Evolutionary conservation across 2,888 invertebrate genomes (phyloP), one percentile per base, ranked within the genome.

Genomic region (Steinernema carpocapsae): DNA sequence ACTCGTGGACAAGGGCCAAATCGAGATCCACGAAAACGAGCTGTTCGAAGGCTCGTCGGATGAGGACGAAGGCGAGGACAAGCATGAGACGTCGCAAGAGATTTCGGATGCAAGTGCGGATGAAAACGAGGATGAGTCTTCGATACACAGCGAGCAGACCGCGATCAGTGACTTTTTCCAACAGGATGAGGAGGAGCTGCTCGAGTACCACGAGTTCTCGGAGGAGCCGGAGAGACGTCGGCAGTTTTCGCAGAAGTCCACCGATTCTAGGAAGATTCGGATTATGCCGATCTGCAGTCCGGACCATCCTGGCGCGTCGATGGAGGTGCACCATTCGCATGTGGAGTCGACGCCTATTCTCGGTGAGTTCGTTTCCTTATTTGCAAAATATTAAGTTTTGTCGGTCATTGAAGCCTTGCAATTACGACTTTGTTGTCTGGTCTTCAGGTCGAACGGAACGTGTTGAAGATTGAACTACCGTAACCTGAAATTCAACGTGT

Each of bases 1-100:
- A 7, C 37, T 37, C 10, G 37, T 10, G 52, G 19, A 19, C 24
- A n/a, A 24, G 52, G 12, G 24, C 22, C 22, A n/a, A 24, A 24
- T 52, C 24, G 64, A 64, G 14, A 3, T 64, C 2, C 24, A 29
- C 26, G 64, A 64, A 29, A 10, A 32, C 10, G 64, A 64, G 4
- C 29, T 64, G 2, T 64, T 64, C 64, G 64, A 64, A 32, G 64
- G 64, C 24, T 64, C 64, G 17, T 64, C 64, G 29, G 64, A 64
- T 3, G 26, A 29, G 37, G 37, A 37, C 37, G 4, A 37, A 37
- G 37, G 3, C 37, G 4, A 37, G 37, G 64, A 64, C 17, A 6
- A 64, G 1, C 7, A 29, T 29, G 17, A 14, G 29, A 29, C 32
- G 24, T 29, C 29, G 17, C 32, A 10, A 17, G 64, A 64, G 7